Conservation (phyloP, 2,888 invertebrate genomes). For the Sarcophaga subvicina region DNA sequence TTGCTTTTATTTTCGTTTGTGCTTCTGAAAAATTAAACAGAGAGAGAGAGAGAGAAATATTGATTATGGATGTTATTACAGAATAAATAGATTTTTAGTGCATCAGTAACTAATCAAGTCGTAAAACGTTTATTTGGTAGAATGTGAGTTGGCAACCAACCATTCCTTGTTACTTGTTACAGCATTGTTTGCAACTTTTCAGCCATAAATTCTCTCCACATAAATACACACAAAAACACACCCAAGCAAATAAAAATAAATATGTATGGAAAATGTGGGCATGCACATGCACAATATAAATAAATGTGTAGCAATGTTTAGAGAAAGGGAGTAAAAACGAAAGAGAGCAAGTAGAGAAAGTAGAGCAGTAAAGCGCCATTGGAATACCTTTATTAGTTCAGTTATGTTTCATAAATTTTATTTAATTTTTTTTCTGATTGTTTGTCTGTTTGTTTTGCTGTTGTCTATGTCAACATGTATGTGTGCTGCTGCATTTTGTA, state of each 20-base stretch:
- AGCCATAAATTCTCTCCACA: constrained; percentile 20
- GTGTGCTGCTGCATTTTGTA: neutral
- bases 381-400: constrained; percentile 29
- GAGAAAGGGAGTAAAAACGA: neutral
- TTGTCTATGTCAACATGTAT: neutral
- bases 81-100: neutral
- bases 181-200: constrained; percentile 41
- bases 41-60: neutral
- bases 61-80: neutral
- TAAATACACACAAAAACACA: neutral
- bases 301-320: neutral
- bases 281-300: too few species aligned
- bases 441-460: neutral
- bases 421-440: neutral
- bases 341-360: neutral
- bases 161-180: constrained; percentile 28
- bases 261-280: neutral
- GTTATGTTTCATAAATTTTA: constrained; percentile 45
- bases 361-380: neutral
- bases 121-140: constrained; percentile 48
- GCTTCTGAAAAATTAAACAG: too few species aligned
- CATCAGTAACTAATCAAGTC: constrained; percentile 36
- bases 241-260: neutral
- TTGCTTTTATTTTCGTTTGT: neutral
- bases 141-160: constrained; percentile 43